A percentile compares a stretch with the other conserved stretches of the same genome.
Conservation (phyloP, 2,888 invertebrate genomes). For the Serrognathus titanus region DNA sequence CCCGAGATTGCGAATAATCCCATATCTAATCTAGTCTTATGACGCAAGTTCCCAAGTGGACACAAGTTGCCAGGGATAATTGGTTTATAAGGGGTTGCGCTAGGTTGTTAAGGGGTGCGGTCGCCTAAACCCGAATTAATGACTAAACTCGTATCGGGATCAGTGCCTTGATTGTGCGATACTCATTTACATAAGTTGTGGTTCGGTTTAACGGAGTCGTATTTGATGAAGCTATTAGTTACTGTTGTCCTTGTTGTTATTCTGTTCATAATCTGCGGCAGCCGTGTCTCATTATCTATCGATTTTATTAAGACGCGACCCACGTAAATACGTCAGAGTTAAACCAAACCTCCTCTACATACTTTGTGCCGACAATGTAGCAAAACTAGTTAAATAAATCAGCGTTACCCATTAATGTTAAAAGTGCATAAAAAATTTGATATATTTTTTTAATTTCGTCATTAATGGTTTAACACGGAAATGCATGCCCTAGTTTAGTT, state of each 20-base stretch:
- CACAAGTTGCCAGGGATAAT: constrained; percentile 30
- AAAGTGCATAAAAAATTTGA: no score
- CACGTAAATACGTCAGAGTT: not conserved
- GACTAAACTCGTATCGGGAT: constrained; percentile 1
- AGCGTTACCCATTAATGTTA: no score
- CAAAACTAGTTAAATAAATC: no score
- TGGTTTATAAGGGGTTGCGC: constrained; percentile 26
- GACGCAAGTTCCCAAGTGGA: constrained; percentile 28
- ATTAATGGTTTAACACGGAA: no score
- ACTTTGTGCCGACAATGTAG: no score
- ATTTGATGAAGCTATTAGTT: constrained; percentile 1
- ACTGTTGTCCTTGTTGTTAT: not conserved
- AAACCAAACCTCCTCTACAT: no score
- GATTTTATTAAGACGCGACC: not conserved
- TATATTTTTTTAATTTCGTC: no score
- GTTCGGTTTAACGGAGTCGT: not conserved
- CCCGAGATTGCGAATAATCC: constrained; percentile 5
- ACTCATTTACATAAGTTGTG: constrained; percentile 3
- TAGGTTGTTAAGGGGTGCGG: not conserved
- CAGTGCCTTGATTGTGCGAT: constrained; percentile 2
- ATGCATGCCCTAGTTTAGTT: not conserved
- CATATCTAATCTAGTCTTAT: constrained; percentile 21
- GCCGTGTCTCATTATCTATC: not conserved
- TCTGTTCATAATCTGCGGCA: not conserved
- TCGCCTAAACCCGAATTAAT: constrained; percentile 5